These are phyloP conservation scores for Valencia hispanica DNA, from an alignment of 2,797 vertebrate species.

Conservation along the genomic window DNA sequence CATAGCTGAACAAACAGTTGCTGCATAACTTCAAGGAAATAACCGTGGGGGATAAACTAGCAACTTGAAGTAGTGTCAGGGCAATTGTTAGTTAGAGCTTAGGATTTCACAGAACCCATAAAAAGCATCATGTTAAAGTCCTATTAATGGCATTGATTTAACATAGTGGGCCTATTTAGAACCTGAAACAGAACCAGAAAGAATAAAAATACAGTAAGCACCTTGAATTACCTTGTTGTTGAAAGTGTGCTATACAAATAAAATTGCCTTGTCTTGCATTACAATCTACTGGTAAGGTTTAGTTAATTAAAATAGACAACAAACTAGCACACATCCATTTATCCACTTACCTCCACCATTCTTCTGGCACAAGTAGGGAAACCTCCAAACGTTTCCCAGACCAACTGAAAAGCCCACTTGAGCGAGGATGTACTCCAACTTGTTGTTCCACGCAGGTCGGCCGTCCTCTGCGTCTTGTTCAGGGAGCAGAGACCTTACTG, in stretches of 20 bases:
- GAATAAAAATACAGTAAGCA: constrained; percentile 14
- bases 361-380: constrained; percentile 98
- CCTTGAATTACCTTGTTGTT: too few relatives aligned
- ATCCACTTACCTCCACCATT: constrained; percentile 93
- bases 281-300: constrained; percentile 2
- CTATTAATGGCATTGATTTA: constrained; percentile 23
- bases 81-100: too few relatives aligned
- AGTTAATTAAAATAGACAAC: not conserved
- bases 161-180: constrained; percentile 28
- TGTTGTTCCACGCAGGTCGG: constrained; percentile 96
- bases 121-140: not conserved
- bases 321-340: constrained; percentile 2
- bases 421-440: constrained; percentile 95
- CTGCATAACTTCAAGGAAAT: not conserved
- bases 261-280: too few relatives aligned
- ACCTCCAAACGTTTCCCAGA: constrained; percentile 97
- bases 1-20: not conserved
- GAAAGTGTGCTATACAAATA: too few relatives aligned
- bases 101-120: not conserved
- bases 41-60: not conserved
- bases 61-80: not conserved
- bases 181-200: constrained; percentile 13
- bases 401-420: constrained; percentile 98
- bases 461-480: constrained; percentile 86
- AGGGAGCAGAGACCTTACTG: constrained; percentile 75